phyloP scores from a whole-genome alignment of 2,797 vertebrate genomes.

The Cyclura pinguis region DNA sequence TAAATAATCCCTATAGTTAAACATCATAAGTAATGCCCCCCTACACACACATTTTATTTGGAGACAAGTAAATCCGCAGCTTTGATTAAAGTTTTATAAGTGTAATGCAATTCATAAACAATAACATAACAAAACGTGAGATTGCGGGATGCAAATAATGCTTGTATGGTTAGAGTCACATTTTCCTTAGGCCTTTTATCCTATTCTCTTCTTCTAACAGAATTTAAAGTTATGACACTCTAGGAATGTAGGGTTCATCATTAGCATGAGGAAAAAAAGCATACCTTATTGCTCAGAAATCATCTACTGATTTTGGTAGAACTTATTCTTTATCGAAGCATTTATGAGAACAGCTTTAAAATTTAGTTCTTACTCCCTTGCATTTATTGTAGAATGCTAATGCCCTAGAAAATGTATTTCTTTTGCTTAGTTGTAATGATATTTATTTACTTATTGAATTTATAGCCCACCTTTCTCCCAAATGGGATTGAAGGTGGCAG shows the following conservation, averaged over 20 bases:
- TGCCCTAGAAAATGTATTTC: background rate
- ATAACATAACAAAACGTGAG: background rate
- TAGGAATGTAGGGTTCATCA: background rate
- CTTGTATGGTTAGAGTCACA: background rate
- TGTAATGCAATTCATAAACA: background rate
- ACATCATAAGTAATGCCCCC: background rate
- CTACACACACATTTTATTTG: background rate
- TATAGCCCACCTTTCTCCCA: too few species aligned
- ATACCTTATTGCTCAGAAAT: too few species aligned
- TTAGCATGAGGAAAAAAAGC: too few species aligned
- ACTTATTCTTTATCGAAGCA: background rate
- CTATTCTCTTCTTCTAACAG: background rate
- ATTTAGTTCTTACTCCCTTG: background rate
- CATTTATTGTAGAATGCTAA: background rate
- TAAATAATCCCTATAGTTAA: slow-evolving; percentile 25
- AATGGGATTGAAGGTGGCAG: too few species aligned
- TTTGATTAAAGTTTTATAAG: background rate
- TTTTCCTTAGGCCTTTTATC: background rate
- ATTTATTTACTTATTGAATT: background rate
- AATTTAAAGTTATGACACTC: background rate
- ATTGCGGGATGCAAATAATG: background rate
- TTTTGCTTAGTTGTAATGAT: background rate
- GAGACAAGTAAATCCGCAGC: background rate
- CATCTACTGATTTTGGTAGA: background rate
- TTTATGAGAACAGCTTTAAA: background rate